These are phyloP conservation scores for Psittacula echo DNA, from an alignment of 2,797 vertebrate genomes.

Conservation along the genomic window DNA sequence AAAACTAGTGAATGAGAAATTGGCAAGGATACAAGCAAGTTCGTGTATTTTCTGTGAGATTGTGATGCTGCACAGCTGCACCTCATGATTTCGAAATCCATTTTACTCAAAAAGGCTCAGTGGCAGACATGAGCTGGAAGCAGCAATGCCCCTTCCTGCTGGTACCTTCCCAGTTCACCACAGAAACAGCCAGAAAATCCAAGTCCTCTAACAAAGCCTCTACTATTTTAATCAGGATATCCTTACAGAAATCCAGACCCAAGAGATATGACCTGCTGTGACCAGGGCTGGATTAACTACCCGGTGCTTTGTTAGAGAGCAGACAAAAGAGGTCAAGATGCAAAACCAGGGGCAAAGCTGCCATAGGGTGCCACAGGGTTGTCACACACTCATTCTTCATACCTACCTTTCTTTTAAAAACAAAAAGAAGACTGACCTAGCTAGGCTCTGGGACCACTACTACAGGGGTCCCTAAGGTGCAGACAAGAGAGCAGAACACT, in stretches of 20 bases:
- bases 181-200: neutral
- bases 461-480: too few species aligned
- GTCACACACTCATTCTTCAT: neutral
- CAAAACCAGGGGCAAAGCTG: neutral
- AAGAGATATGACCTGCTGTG: neutral
- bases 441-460: neutral
- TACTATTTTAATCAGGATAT: neutral
- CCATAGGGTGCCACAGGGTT: neutral
- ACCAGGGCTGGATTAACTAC: neutral
- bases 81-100: neutral
- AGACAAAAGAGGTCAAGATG: neutral
- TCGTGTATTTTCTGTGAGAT: fast-evolving
- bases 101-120: neutral
- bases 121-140: neutral
- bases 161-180: neutral
- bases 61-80: neutral
- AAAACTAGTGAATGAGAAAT: neutral
- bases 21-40: neutral
- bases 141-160: neutral
- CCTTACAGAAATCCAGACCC: neutral
- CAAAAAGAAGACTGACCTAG: neutral
- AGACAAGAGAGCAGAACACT: neutral
- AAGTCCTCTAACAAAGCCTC: neutral
- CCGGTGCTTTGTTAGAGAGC: neutral
- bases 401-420: neutral